Percentiles rank a stretch among this genome's conserved stretches.
Conservation (phyloP, 2,888 invertebrate species). For the Tromatobia lineatoria region DNA sequence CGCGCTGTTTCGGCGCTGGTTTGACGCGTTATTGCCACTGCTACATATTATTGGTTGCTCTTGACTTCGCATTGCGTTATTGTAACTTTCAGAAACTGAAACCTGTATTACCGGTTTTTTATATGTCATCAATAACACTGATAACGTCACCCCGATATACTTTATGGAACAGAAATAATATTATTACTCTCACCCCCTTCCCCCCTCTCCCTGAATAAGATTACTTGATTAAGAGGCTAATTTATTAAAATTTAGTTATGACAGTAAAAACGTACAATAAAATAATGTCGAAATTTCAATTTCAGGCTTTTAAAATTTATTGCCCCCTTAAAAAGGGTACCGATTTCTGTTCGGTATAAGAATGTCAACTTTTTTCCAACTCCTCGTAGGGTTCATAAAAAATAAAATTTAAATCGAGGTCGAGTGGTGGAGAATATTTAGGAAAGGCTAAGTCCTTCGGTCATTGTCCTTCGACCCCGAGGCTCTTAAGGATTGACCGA, state of each 20-base stretch:
- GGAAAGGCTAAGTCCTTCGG: slow-evolving; percentile 29
- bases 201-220: too few species aligned
- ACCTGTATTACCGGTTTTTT: not conserved
- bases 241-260: too few species aligned
- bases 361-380: slow-evolving; percentile 1
- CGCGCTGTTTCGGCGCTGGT: not conserved
- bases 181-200: too few species aligned
- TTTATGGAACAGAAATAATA: too few species aligned
- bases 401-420: slow-evolving; percentile 51
- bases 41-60: slow-evolving; percentile 14
- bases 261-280: too few species aligned
- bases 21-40: slow-evolving; percentile 11
- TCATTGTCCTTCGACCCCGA: slow-evolving; percentile 60
- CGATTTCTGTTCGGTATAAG: too few species aligned
- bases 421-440: slow-evolving; percentile 47
- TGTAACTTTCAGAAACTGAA: not conserved
- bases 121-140: too few species aligned
- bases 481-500: slow-evolving; percentile 64
- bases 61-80: not conserved
- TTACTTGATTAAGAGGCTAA: too few species aligned
- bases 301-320: too few species aligned
- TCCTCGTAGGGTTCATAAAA: not conserved
- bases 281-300: too few species aligned
- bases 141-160: too few species aligned
- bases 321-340: too few species aligned